Conservation (phyloP, 2,113 vertebrate genomes). For the Tetraodon nigroviridis region DNA sequence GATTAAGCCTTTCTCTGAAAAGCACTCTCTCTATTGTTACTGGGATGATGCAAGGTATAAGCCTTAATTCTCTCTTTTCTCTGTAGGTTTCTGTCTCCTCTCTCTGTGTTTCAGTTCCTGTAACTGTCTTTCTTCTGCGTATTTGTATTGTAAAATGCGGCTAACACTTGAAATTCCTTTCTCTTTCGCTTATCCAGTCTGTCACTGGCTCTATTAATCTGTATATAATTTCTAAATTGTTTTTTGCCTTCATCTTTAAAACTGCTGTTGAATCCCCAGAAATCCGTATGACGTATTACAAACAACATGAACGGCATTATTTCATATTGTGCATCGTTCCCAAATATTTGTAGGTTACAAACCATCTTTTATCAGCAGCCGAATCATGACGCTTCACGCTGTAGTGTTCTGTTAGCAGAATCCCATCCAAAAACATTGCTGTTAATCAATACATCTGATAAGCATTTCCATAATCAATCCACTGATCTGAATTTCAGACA, state of each 20-base stretch:
- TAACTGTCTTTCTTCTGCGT: constrained; percentile 7
- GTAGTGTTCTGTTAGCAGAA: constrained; percentile 18
- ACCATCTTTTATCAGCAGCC: too few species aligned
- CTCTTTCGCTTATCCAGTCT: constrained; percentile 1
- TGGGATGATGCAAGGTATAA: constrained; percentile 71
- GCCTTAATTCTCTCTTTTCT: constrained; percentile 61
- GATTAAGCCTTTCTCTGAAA: constrained; percentile 72
- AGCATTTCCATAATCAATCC: constrained; percentile 63
- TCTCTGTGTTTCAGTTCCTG: constrained; percentile 42
- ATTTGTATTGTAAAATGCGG: background rate
- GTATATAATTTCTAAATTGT: background rate
- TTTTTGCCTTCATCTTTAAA: background rate
- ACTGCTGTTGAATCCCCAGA: background rate
- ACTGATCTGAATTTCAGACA: constrained; percentile 68
- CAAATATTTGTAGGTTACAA: too few species aligned
- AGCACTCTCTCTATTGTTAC: constrained; percentile 70
- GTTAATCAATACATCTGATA: constrained; percentile 65
- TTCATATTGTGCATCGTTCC: too few species aligned
- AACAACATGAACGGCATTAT: background rate
- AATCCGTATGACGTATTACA: too few species aligned
- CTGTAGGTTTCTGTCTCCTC: constrained; percentile 52
- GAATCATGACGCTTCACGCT: background rate
- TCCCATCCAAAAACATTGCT: constrained; percentile 42
- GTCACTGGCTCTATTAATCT: background rate
- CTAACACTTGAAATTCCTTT: background rate